Evolutionary conservation across 2,888 invertebrate species (phyloP), one percentile per base, ranked within the genome.

Genomic region (Cactoblastis cactorum): DNA sequence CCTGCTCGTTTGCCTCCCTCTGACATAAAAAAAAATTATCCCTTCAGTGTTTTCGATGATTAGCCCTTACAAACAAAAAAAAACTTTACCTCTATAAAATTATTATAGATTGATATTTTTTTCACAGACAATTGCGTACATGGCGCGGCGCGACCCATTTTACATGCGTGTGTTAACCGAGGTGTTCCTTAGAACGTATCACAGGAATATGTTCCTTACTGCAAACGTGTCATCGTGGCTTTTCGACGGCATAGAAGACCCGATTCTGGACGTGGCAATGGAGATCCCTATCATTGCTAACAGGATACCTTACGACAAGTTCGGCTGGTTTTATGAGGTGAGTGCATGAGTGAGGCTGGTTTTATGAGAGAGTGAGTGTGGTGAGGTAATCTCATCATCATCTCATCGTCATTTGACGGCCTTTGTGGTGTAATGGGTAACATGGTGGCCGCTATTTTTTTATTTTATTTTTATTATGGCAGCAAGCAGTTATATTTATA

Each of bases 261-360:
- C 90, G 0, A 67, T 96, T 8, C 80, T 97, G 39, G 72, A 91
- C 59, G 61, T 94, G 55, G 90, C 91, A 35, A 50, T 82, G 37
- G 74, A 90, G 62, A 59, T 94, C 51, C 87, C 88, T 34, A 77
- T 93, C 58, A 67, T 92, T 18, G 77, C 91, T 0, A 54, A 92
- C 9, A 58, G 82, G 0, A 91, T 96, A 60, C 95, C 95, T 0
- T 94, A 91, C 63, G 93, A 92, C 28, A 94, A 92, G 67, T 97
- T 98, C 77, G 97, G 95, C 8, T 96, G 97, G 95, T 95, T 97
- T 73, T 94, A 93, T 69, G 82, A 80, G 49, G 95, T 95, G 76
- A 91, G 92, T 90, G 6, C 3, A 19, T 17, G 4, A 28, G 22
- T 22, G n/a, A n/a, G n/a, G n/a, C n/a, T n/a, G n/a, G n/a, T n/a